These are phyloP conservation scores for Myodes glareolus DNA, from an alignment of 2,113 vertebrate species.

Conservation along the genomic window DNA sequence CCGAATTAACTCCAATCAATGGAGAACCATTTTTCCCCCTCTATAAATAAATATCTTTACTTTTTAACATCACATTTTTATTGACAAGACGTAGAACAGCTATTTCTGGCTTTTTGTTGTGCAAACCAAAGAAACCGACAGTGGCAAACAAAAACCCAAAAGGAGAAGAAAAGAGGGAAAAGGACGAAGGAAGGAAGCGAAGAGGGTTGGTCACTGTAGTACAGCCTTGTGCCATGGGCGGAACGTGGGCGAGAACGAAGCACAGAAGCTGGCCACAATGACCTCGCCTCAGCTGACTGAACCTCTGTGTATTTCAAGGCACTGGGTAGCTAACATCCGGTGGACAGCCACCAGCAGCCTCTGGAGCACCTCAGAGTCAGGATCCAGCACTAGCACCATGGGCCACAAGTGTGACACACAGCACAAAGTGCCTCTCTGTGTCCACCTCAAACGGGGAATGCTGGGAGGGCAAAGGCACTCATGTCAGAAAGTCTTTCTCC, in stretches of 20 bases:
- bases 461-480: conserved; percentile 65
- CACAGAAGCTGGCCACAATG: not conserved
- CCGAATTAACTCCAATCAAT: not conserved
- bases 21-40: not conserved
- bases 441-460: conserved; percentile 58
- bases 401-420: conserved; percentile 75
- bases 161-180: no score
- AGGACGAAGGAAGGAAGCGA: no score
- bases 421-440: conserved; percentile 28
- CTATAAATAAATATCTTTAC: conserved; percentile 3
- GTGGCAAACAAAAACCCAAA: not conserved
- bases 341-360: not conserved
- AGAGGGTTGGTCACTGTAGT: rapidly evolving
- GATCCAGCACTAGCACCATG: conserved; percentile 58
- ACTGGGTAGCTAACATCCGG: conserved; percentile 43
- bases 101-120: not conserved
- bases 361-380: not conserved
- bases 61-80: conserved; percentile 32
- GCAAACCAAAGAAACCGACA: not conserved
- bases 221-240: rapidly evolving
- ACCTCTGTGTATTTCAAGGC: conserved; percentile 42
- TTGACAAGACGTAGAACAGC: not conserved
- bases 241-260: not conserved
- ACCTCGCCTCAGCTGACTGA: not conserved
- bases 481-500: conserved; percentile 94